Conservation (phyloP, 2,888 invertebrate genomes). For the Allygus modestus region DNA sequence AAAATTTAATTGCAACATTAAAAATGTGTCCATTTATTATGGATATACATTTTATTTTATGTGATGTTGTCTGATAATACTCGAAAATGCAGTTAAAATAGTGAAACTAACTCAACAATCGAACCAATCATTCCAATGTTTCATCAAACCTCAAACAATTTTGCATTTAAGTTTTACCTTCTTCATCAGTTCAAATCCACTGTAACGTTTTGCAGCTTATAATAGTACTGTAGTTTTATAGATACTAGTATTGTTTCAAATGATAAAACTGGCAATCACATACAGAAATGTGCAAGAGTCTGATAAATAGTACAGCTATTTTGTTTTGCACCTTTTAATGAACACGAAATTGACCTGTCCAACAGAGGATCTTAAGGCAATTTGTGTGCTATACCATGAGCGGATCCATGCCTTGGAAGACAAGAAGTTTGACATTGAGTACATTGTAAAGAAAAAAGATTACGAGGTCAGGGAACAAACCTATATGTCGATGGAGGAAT, state of each 20-base stretch:
- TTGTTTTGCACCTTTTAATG: background rate
- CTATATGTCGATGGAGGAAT: conserved; percentile 5
- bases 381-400: conserved; percentile 81
- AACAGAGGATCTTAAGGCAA: conserved; percentile 38
- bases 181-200: too few relatives aligned
- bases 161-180: too few relatives aligned
- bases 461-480: conserved; percentile 86
- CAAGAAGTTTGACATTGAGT: conserved; percentile 99
- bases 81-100: too few relatives aligned
- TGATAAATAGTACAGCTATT: background rate
- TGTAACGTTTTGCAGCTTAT: too few relatives aligned
- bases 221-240: background rate
- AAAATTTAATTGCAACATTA: too few relatives aligned
- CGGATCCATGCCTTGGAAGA: conserved; percentile 94
- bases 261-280: background rate
- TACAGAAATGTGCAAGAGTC: background rate
- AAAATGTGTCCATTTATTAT: too few relatives aligned
- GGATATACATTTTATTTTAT: too few relatives aligned
- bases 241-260: background rate
- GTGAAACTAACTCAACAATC: too few relatives aligned
- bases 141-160: too few relatives aligned
- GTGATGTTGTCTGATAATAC: too few relatives aligned
- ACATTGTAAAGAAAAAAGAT: conserved; percentile 98
- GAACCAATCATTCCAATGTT: too few relatives aligned
- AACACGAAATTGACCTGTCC: conserved; percentile 38